Conservation (phyloP, 2,113 vertebrate genomes). For the Antennarius striatus region DNA sequence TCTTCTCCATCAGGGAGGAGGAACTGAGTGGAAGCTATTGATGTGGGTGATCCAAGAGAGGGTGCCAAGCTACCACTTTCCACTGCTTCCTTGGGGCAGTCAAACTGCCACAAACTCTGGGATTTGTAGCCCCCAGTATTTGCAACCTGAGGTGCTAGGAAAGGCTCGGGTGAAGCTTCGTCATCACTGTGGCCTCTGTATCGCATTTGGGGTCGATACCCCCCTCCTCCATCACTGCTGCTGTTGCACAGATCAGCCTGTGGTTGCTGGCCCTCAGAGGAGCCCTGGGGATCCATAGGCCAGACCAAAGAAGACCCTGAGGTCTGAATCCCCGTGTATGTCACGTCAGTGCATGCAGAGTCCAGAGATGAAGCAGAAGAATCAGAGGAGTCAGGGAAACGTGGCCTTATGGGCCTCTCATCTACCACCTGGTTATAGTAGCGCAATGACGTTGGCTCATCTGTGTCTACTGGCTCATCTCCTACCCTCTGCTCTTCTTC, state of each 20-base stretch:
- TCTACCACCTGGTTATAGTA: constrained; percentile 90
- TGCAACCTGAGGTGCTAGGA: constrained; percentile 35
- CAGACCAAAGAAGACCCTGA: constrained; percentile 74
- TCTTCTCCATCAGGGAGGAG: constrained; percentile 87
- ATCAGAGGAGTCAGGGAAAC: constrained; percentile 72
- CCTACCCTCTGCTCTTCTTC: constrained; percentile 55
- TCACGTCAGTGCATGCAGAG: constrained; percentile 83
- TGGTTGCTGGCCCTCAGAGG: constrained; percentile 36
- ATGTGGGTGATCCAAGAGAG: constrained; percentile 91
- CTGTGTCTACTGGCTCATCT: constrained; percentile 80
- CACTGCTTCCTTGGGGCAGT: constrained; percentile 82
- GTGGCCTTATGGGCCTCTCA: constrained; percentile 78
- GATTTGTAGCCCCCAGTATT: constrained; percentile 86
- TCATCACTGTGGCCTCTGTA: constrained; percentile 10
- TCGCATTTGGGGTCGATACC: constrained; percentile 70
- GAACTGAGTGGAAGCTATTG: constrained; percentile 93
- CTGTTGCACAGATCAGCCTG: constrained; percentile 42
- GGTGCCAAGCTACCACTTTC: constrained; percentile 75
- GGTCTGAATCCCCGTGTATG: constrained; percentile 93
- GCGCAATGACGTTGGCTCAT: constrained; percentile 81
- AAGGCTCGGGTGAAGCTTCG: constrained; percentile 21
- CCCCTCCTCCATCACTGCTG: constrained; percentile 30
- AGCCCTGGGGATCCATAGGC: constrained; percentile 75
- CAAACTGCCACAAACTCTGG: constrained; percentile 86
- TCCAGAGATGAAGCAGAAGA: constrained; percentile 81